phyloP scores from a whole-genome alignment of 2,888 invertebrate genomes.

The Autographa gamma region DNA sequence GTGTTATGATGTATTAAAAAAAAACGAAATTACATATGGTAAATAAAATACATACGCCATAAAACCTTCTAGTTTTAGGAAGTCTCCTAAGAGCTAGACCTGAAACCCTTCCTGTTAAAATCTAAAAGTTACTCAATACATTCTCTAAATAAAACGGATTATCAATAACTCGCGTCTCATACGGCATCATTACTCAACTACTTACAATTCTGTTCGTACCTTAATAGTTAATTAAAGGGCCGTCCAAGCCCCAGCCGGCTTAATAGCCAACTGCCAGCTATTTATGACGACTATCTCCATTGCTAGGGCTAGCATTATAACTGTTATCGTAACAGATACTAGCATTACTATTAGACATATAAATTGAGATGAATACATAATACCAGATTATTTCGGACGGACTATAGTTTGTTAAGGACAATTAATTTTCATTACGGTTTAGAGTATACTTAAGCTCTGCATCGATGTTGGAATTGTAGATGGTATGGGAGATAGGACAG shows the following conservation, averaged over 20 bases:
- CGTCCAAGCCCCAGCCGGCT: conserved; percentile 24
- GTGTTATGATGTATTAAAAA: no score
- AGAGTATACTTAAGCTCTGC: neutral
- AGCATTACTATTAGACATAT: conserved; percentile 12
- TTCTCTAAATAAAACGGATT: neutral
- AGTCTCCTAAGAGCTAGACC: no score
- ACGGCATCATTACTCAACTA: conserved; percentile 2
- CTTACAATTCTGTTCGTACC: conserved; percentile 20
- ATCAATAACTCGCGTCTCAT: neutral
- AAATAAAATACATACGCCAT: no score
- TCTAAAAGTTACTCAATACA: neutral
- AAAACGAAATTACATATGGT: no score
- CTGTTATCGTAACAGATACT: conserved; percentile 32
- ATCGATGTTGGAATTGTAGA: neutral
- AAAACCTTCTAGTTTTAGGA: no score
- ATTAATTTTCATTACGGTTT: conserved; percentile 1
- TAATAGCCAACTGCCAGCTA: conserved; percentile 34
- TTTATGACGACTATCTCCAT: conserved; percentile 34
- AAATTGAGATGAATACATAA: conserved; percentile 9
- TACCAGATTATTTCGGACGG: neutral
- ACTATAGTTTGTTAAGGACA: neutral
- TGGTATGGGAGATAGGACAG: neutral
- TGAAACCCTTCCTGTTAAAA: no score
- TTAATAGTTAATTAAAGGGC: conserved; percentile 28
- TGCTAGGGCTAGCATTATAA: conserved; percentile 13